Base-by-base conservation (phyloP, 2,113 vertebrate genomes). In the Oplegnathus fasciatus region DNA sequence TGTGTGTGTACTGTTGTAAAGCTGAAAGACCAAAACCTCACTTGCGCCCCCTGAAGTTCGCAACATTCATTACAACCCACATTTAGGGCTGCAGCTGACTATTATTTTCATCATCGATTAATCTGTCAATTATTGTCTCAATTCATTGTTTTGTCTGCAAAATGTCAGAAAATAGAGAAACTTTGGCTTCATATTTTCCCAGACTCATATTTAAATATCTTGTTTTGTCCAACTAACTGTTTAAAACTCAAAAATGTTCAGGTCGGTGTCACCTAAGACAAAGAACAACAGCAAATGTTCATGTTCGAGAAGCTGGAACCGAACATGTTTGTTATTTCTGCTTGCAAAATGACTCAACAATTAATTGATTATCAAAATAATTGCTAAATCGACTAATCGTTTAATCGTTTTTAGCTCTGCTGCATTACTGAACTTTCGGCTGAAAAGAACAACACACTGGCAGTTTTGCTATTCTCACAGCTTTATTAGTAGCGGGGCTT, bases 1-100 rank as follows among this genome's bases (percentile, higher is more conserved):
- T 98, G 80, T 91, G 94, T 70, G 60, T 14, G 10, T n/a, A n/a
- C 52, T 62, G 37, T 75, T n/a, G 14, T 1, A 26, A 66, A 2
- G 18, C 42, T 26, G 8, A 64, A 32, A 64, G 13, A 28, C 15
- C 9, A 14, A n/a, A 58, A 24, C 17, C 10, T 69, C 18, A 50
- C 5, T 62, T 69, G 66, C 1, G 1, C 10, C 18, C n/a, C 9
- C 37, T 26, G 2, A 26, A 15, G 54, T 20, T 32, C 34, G 8
- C 22, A 26, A 0, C 37, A 8, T 24, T 54, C 20, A 44, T 62
- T 62, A 68, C 30, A 61, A 30, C 6, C 14, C 40, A 30, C 10
- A 24, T 64, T 54, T 42, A 54, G 2, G 17, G 18, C 26, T 57
- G 32, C 28, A 71, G n/a, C 13, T 57, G 8, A 42, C 26, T 30